Conservation (phyloP, 2,113 vertebrate genomes). For the Calypte anna region DNA sequence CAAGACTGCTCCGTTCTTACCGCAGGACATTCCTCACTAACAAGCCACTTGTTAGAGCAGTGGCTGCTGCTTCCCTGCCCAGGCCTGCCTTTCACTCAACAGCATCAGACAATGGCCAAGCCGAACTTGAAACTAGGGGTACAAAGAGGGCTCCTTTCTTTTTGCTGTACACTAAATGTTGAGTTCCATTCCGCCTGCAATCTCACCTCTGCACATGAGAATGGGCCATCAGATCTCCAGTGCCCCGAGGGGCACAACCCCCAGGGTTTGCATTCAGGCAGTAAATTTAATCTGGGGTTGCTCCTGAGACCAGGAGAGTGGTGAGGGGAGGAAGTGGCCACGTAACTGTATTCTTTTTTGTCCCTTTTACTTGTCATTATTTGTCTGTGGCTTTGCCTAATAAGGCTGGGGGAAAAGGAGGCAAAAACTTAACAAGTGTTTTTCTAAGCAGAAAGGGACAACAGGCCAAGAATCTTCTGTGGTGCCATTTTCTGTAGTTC, state of each 20-base stretch:
- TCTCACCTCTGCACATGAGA: neutral
- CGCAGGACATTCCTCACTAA: constrained; percentile 73
- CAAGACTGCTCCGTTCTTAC: constrained; percentile 68
- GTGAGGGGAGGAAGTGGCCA: neutral
- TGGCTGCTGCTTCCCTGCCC: constrained; percentile 41
- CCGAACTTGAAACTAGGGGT: neutral
- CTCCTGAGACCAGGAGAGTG: neutral
- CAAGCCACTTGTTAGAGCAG: constrained; percentile 82
- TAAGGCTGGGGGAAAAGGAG: neutral
- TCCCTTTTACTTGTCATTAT: neutral
- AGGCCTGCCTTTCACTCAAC: constrained; percentile 7
- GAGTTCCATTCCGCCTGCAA: rapidly evolving
- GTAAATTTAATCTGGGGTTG: neutral
- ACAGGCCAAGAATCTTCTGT: neutral
- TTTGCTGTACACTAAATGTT: rapidly evolving
- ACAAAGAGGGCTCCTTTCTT: neutral
- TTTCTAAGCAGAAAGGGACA: neutral
- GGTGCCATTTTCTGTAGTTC: neutral
- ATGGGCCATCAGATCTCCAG: neutral
- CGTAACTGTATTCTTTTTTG: neutral
- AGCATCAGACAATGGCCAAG: neutral
- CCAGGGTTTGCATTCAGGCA: neutral
- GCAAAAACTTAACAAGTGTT: neutral
- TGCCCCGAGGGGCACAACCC: rapidly evolving
- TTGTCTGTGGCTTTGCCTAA: neutral